A percentile compares a stretch with the other conserved stretches of the same genome.
These are phyloP conservation scores for Phrynocephalus forsythii DNA, from an alignment of 2,797 vertebrate genomes.

Conservation along the genomic window DNA sequence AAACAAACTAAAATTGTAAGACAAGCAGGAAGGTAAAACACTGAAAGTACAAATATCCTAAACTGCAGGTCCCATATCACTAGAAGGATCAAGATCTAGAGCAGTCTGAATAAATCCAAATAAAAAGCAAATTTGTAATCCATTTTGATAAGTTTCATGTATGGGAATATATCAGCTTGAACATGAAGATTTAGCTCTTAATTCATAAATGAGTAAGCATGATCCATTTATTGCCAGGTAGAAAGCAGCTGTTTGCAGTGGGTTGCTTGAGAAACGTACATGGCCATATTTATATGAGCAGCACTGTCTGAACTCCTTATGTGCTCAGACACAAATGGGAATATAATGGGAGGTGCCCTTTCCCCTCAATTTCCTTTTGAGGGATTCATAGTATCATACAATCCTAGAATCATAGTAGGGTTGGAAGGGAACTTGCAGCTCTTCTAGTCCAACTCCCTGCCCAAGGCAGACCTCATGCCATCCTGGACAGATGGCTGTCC, in stretches of 20 bases:
- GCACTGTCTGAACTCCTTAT: background rate
- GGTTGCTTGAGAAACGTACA: background rate
- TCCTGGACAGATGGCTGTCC: no score
- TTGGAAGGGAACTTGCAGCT: no score
- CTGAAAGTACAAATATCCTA: background rate
- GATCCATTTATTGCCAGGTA: background rate
- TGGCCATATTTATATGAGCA: background rate
- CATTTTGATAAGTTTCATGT: background rate
- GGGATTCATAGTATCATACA: background rate
- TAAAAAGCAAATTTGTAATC: background rate
- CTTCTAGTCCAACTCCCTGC: no score
- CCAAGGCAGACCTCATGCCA: no score
- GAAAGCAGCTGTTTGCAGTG: background rate
- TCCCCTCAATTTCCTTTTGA: background rate
- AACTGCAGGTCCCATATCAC: background rate
- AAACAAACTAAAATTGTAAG: background rate
- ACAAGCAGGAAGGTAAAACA: background rate
- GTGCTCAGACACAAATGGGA: background rate
- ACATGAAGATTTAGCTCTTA: background rate
- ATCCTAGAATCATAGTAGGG: no score
- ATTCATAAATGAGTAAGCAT: background rate
- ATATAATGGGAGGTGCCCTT: background rate
- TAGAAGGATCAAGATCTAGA: background rate
- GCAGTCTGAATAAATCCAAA: no score
- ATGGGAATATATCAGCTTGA: background rate